Evolutionary conservation across 2,113 vertebrate species (phyloP), one percentile per base, ranked within the genome.

Genomic region (Corapipo altera): DNA sequence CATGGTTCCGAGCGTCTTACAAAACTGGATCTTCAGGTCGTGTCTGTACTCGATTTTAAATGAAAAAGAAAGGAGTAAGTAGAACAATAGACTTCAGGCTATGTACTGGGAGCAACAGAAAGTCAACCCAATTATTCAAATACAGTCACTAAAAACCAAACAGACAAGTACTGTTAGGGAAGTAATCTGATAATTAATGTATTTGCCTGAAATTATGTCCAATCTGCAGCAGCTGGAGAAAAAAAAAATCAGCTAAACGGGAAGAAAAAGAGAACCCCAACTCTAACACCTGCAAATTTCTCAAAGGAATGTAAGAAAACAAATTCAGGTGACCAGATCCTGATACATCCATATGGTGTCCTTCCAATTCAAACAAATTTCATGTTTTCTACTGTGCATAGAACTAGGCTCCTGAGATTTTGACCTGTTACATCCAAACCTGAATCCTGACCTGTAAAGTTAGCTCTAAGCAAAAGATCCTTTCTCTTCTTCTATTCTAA

Each of bases 11-110:
- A 95, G 80, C 41, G 58, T 61, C 83, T 89, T 65, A 94, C 88
- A 96, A 89, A 95, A 95, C 92, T 97, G 88, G 96, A 96, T 96
- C 90, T 96, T 95, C 91, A 87, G 89, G 88, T 96, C 54, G 0
- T 94, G 93, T 78, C 88, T 87, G 28, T 92, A 81, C 80, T 92
- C 0, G 30, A 95, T 81, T 91, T 92, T 65, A 93, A 91, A 95
- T 78, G 46, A 86, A 75, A 94, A 91, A 92, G 72, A 91, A 88
- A 77, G 27, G 44, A 69, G 49, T 46, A 89, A 69, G 32, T 73
- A 87, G 61, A 72, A 80, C 85, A 93, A 81, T 35, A 92, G 57
- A 91, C 83, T 81, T 69, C 55, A 93, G 88, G 80, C 80, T 81
- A 75, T 65, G 46, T 78, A 87, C 65, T 58, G 58, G 58, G 70